Conservation (phyloP, 1,140 invertebrate genomes). For the Caerostris darwini region DNA sequence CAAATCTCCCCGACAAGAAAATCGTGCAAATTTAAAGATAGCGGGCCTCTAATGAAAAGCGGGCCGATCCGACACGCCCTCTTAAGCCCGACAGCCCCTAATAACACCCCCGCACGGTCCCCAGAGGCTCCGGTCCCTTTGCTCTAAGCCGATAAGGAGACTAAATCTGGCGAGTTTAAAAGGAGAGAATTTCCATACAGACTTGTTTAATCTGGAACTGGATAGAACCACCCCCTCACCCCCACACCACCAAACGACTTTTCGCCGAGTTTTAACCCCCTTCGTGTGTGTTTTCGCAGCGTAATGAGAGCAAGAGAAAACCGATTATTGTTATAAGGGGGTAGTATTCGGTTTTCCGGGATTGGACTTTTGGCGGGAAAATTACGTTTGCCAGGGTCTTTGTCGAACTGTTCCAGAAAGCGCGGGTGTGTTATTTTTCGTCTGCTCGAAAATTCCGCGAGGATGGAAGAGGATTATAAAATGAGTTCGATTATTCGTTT, state of each 20-base stretch:
- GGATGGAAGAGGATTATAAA: background rate
- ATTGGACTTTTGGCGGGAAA: background rate
- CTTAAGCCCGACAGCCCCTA: slow-evolving; percentile 58
- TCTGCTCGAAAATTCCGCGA: background rate
- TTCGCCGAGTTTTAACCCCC: background rate
- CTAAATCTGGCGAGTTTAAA: slow-evolving; percentile 67
- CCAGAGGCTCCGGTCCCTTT: background rate
- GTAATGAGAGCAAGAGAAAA: slow-evolving; percentile 41
- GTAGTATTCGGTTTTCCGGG: background rate
- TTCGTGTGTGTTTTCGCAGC: background rate
- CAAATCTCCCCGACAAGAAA: slow-evolving; percentile 66
- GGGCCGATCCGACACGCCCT: slow-evolving; percentile 61
- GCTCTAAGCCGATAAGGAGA: slow-evolving; percentile 65
- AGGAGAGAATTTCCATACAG: slow-evolving; percentile 63
- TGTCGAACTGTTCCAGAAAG: background rate
- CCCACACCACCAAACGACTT: background rate
- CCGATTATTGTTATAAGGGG: slow-evolving; percentile 40
- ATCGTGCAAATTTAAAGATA: slow-evolving; percentile 74
- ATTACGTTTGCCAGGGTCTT: slow-evolving; percentile 1
- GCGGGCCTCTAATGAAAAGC: slow-evolving; percentile 61
- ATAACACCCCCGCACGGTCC: slow-evolving; percentile 32
- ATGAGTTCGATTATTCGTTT: background rate
- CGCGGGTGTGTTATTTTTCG: background rate
- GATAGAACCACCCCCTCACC: slow-evolving; percentile 1
- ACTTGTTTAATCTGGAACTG: slow-evolving; percentile 65